These are phyloP conservation scores for Aphelenchoides avenae DNA, from an alignment of 1,140 invertebrate species.

Conservation along the genomic window DNA sequence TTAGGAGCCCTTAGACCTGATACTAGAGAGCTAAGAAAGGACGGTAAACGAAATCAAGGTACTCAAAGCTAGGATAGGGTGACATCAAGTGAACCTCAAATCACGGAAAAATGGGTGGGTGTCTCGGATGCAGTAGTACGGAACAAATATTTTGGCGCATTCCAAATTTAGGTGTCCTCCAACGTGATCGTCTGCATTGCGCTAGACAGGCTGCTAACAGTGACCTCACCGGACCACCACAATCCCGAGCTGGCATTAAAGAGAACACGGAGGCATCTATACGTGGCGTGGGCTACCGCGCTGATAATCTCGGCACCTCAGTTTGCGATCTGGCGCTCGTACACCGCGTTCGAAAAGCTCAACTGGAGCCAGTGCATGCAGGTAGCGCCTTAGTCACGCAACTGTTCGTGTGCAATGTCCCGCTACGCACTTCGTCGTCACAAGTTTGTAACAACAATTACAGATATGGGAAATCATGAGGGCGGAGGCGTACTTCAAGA, in stretches of 20 bases:
- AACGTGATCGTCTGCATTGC: slow-evolving; percentile 67
- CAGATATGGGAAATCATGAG: slow-evolving; percentile 55
- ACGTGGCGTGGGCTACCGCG: slow-evolving; percentile 51
- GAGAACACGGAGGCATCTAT: slow-evolving; percentile 47
- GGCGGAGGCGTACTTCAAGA: slow-evolving; percentile 36
- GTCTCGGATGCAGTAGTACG: too few species aligned
- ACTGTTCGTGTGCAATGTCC: background rate
- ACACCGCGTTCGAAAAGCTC: slow-evolving; percentile 46
- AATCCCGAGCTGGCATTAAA: slow-evolving; percentile 43
- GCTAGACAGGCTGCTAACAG: slow-evolving; percentile 52
- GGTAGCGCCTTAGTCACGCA: slow-evolving; percentile 9
- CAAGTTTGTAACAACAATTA: slow-evolving; percentile 17
- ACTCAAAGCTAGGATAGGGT: too few species aligned
- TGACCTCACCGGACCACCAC: slow-evolving; percentile 49
- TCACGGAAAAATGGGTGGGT: too few species aligned
- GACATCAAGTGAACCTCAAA: too few species aligned
- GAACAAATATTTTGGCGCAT: slow-evolving; percentile 14
- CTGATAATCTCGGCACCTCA: slow-evolving; percentile 50
- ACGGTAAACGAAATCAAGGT: too few species aligned
- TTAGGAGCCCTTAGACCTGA: too few species aligned
- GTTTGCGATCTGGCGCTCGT: slow-evolving; percentile 48
- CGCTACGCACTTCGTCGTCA: background rate
- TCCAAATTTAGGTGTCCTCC: slow-evolving; percentile 60
- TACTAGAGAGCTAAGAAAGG: too few species aligned
- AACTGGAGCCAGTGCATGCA: slow-evolving; percentile 57